Percentiles rank a stretch among this genome's conserved stretches.
Evolutionary conservation across 2,113 vertebrate genomes (phyloP).

Genomic region (Poeciliopsis turrubarensis): DNA sequence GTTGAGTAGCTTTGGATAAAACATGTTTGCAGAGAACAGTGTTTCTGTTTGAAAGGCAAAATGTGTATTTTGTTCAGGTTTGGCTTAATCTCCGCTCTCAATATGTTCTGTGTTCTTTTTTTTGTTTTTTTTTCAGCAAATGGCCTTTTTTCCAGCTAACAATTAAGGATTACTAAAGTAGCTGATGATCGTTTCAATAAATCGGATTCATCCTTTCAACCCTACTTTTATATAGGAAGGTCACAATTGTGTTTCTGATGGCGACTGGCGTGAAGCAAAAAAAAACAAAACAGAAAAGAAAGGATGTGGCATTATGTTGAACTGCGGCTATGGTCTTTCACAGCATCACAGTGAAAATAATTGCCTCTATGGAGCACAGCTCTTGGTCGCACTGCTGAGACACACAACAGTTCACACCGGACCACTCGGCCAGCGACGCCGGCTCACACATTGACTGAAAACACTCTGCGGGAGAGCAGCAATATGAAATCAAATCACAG

Average conservation of each 20-base stretch:
- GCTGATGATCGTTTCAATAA: no score
- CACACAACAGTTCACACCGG: not conserved
- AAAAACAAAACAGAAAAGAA: not conserved
- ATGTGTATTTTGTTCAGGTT: no score
- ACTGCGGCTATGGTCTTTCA: not conserved
- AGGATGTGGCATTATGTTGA: not conserved
- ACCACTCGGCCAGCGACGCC: not conserved
- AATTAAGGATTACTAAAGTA: no score
- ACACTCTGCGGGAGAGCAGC: not conserved
- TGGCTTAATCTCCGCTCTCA: no score
- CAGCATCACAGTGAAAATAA: not conserved
- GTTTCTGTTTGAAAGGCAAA: no score
- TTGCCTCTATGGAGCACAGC: not conserved
- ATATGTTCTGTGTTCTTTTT: no score
- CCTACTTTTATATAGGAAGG: no score
- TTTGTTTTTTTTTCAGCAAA: no score
- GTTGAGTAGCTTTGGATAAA: no score
- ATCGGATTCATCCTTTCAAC: no score
- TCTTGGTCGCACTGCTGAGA: not conserved
- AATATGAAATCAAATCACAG: not conserved
- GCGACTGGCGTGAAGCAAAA: not conserved
- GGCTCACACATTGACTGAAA: not conserved
- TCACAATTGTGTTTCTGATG: not conserved
- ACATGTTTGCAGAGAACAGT: no score
- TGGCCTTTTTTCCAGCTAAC: no score